A percentile compares a stretch with the other conserved stretches of the same genome.
These are phyloP conservation scores for Macropus fuliginosus DNA, from an alignment of 2,797 vertebrate species.

Conservation along the genomic window DNA sequence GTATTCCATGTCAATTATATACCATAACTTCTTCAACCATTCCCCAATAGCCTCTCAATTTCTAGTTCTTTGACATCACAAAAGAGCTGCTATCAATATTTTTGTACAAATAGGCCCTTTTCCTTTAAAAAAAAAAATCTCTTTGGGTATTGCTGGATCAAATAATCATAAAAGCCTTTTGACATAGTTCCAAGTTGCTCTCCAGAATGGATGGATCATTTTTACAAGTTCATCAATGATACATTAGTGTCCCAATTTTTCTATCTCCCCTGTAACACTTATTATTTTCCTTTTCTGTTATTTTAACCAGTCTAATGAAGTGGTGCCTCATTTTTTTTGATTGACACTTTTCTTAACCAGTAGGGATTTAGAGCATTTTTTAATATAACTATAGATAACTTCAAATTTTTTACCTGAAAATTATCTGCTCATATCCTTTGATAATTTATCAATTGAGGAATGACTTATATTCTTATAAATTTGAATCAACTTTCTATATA, in stretches of 20 bases:
- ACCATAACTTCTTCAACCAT: neutral
- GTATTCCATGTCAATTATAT: neutral
- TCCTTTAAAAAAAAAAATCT: neutral
- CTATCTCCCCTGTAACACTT: neutral
- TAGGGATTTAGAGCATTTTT: neutral
- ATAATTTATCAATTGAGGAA: neutral
- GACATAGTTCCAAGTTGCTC: neutral
- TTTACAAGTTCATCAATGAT: neutral
- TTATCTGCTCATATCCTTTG: neutral
- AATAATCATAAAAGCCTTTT: neutral
- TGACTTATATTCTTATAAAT: neutral
- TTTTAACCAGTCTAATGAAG: neutral
- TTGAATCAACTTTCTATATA: neutral
- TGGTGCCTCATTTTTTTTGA: neutral
- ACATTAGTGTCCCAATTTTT: neutral
- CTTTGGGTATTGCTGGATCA: neutral
- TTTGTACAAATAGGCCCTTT: neutral
- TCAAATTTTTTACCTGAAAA: neutral
- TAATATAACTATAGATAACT: neutral
- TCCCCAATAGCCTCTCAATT: neutral
- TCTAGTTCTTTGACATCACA: neutral
- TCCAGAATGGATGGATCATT: neutral
- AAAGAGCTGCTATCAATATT: neutral
- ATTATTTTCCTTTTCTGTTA: neutral
- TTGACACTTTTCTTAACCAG: neutral